Percentiles rank a stretch among this genome's conserved stretches.
Evolutionary conservation across 2,113 vertebrate genomes (phyloP).

Genomic region (Illadopsis cleaveri): DNA sequence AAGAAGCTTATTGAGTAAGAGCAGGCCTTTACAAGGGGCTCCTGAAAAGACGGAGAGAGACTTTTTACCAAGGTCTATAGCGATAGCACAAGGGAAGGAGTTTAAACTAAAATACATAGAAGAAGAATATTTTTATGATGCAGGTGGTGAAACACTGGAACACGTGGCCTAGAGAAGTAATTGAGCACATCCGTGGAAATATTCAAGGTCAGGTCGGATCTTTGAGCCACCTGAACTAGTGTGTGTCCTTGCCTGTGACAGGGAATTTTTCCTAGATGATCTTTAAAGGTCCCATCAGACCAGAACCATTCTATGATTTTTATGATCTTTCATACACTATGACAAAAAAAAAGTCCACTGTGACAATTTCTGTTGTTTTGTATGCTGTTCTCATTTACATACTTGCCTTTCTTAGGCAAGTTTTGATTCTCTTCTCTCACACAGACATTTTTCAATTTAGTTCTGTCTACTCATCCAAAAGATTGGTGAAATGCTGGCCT

Average conservation of each 20-base stretch:
- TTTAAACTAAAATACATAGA: not conserved
- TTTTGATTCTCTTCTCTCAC: not conserved
- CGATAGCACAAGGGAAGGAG: not conserved
- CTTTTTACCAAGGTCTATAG: not conserved
- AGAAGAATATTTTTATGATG: not conserved
- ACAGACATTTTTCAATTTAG: not conserved
- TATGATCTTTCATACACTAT: not conserved
- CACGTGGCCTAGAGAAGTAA: accelerated
- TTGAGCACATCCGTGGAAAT: not conserved
- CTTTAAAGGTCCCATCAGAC: not conserved
- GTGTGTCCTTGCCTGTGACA: not conserved
- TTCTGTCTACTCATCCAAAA: not conserved
- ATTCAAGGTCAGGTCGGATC: not conserved
- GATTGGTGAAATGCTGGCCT: not conserved
- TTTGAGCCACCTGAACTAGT: not conserved
- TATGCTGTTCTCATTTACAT: not conserved
- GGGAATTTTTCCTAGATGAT: not conserved
- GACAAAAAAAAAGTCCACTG: not conserved
- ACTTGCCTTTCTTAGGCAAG: not conserved
- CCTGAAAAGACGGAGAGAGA: not conserved
- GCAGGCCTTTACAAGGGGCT: not conserved
- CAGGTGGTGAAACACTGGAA: not conserved
- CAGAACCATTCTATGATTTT: not conserved
- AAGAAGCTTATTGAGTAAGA: not conserved
- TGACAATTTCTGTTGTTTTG: not conserved